Evolutionary conservation across 2,797 vertebrate species (phyloP).

Genomic region (Champsocephalus esox): DNA sequence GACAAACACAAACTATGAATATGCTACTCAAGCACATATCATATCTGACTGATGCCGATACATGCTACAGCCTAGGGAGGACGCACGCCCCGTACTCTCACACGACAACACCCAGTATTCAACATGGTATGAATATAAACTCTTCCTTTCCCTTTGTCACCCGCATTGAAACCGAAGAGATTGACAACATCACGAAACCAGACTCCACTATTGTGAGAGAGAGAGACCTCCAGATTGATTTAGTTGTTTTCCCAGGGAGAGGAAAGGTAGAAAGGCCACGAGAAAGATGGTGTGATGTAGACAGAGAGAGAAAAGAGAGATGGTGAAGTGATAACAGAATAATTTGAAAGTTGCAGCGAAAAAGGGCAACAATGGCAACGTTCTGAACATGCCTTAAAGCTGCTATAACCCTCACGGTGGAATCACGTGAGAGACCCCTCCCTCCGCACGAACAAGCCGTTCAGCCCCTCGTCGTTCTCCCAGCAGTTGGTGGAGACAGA

Average conservation of each 20-base stretch:
- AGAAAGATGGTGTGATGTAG: constrained; percentile 44
- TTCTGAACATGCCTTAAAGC: not conserved
- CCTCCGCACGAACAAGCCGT: not conserved
- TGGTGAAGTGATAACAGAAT: constrained; percentile 32
- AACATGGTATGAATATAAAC: constrained; percentile 18
- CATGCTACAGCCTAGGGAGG: constrained; percentile 55
- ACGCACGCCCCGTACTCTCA: constrained; percentile 15
- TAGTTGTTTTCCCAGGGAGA: constrained; percentile 32
- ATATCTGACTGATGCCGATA: constrained; percentile 51
- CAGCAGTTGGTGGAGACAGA: not conserved
- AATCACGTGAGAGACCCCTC: not conserved
- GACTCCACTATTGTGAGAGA: not conserved
- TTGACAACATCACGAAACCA: constrained; percentile 5
- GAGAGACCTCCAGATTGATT: constrained; percentile 41
- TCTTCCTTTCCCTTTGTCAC: constrained; percentile 1
- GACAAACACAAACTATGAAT: constrained; percentile 63
- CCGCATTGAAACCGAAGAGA: constrained; percentile 23
- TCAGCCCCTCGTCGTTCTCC: not conserved
- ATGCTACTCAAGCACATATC: constrained; percentile 57
- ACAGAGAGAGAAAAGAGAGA: constrained; percentile 27
- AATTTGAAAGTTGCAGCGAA: constrained; percentile 28
- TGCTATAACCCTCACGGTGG: not conserved
- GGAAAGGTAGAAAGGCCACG: constrained; percentile 39
- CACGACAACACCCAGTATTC: constrained; percentile 5
- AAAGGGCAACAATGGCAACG: constrained; percentile 24